Conservation (phyloP, 1,140 invertebrate species). For the Drosophila auraria region DNA sequence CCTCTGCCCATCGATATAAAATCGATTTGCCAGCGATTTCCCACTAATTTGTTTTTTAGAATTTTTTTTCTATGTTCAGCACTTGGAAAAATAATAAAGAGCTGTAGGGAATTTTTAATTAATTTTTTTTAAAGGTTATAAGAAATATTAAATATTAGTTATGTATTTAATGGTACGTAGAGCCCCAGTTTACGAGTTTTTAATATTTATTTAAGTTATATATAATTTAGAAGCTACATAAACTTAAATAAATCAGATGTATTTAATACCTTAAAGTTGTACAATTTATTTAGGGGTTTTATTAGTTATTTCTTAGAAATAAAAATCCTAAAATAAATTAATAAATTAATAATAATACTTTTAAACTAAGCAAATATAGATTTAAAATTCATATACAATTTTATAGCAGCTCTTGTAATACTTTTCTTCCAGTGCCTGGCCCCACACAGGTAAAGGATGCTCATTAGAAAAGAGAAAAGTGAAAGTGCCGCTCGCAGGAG, state of each 20-base stretch:
- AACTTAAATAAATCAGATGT: background rate
- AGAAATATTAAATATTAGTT: background rate
- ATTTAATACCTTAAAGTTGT: background rate
- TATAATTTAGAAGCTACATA: too few relatives aligned
- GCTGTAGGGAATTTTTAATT: background rate
- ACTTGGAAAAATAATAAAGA: background rate
- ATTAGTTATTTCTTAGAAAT: background rate
- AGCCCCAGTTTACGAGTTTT: background rate
- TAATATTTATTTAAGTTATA: background rate
- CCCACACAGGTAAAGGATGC: slow-evolving; percentile 51
- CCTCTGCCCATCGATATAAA: slow-evolving; percentile 61
- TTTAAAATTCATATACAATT: too few relatives aligned
- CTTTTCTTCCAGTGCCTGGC: background rate
- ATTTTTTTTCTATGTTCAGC: background rate
- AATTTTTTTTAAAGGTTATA: background rate
- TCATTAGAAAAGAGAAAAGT: slow-evolving; percentile 59
- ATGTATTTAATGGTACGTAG: too few relatives aligned
- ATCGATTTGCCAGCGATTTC: slow-evolving; percentile 73
- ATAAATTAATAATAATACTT: too few relatives aligned
- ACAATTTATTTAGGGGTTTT: too few relatives aligned
- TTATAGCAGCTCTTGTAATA: too few relatives aligned
- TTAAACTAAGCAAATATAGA: too few relatives aligned
- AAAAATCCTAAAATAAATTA: background rate
- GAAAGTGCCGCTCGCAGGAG: slow-evolving; percentile 62
- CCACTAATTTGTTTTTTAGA: slow-evolving; percentile 61